These are phyloP conservation scores for Peribatodes rhomboidaria DNA, from an alignment of 2,888 invertebrate genomes.

Conservation along the genomic window DNA sequence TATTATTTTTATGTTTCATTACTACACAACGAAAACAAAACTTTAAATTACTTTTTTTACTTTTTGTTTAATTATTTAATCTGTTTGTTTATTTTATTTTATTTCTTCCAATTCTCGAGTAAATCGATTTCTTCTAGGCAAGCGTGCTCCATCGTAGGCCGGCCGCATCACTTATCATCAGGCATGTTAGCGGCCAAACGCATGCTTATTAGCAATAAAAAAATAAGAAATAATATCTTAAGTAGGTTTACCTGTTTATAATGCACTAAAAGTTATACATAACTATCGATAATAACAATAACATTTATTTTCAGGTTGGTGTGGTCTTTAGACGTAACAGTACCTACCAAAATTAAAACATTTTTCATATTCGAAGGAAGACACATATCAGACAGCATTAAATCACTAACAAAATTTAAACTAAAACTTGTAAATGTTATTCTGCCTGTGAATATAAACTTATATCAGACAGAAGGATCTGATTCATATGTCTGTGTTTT, in stretches of 20 bases:
- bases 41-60: too few relatives aligned
- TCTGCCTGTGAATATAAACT: conserved; percentile 62
- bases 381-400: conserved; percentile 69
- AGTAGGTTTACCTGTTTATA: too few relatives aligned
- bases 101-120: too few relatives aligned
- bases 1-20: conserved; percentile 3
- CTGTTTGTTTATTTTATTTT: too few relatives aligned
- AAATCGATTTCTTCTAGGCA: too few relatives aligned
- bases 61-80: too few relatives aligned
- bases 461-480: conserved; percentile 62
- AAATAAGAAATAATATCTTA: too few relatives aligned
- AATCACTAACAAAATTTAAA: conserved; percentile 52
- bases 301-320: conserved; percentile 65
- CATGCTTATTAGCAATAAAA: too few relatives aligned
- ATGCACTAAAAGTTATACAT: background rate
- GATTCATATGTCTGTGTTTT: conserved; percentile 70
- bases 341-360: conserved; percentile 60
- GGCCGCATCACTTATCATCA: too few relatives aligned
- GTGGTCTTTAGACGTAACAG: conserved; percentile 58
- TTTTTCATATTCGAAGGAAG: conserved; percentile 76
- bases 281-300: background rate
- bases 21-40: too few relatives aligned
- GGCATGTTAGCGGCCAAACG: too few relatives aligned
- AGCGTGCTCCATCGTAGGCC: too few relatives aligned
- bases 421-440: conserved; percentile 65